Evolutionary conservation across 37 sponge, comb jelly and placozoan species (phyloP).

Genomic region (Tethya wilhelma): DNA sequence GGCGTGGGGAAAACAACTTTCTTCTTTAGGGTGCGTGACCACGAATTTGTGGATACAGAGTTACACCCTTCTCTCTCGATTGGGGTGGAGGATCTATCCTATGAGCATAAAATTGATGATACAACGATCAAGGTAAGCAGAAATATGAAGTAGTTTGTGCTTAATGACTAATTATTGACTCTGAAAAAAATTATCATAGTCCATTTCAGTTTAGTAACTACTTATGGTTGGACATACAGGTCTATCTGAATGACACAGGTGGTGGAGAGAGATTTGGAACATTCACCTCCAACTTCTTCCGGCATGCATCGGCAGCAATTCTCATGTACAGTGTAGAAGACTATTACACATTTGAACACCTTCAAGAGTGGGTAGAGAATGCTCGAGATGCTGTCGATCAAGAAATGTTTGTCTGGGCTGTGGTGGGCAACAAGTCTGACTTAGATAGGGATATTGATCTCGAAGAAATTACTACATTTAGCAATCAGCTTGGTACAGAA

Average conservation of each 20-base stretch:
- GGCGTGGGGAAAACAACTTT: conserved; percentile 76
- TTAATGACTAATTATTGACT: no score
- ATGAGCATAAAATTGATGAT: conserved; percentile 12
- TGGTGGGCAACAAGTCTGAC: conserved; percentile 79
- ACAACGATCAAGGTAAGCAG: conserved; percentile 17
- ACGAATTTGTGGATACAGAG: conserved; percentile 42
- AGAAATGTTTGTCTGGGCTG: conserved; percentile 56
- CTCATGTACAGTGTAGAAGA: conserved; percentile 79
- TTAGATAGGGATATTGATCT: conserved; percentile 41
- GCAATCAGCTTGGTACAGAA: conserved; percentile 19
- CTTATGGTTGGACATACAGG: no score
- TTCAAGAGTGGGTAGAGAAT: conserved; percentile 70
- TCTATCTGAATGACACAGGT: conserved; percentile 76
- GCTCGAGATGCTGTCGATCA: conserved; percentile 12
- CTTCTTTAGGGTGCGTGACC: conserved; percentile 40
- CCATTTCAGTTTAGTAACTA: no score
- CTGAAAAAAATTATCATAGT: no score
- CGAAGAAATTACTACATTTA: not conserved
- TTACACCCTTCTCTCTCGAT: not conserved
- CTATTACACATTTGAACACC: conserved; percentile 42
- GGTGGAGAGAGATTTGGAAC: conserved; percentile 79
- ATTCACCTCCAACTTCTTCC: conserved; percentile 70
- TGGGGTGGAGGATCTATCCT: conserved; percentile 39
- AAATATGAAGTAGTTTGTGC: no score
- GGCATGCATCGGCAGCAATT: conserved; percentile 68